Percentiles rank a stretch among this genome's conserved stretches.
These are phyloP conservation scores for Sebastes kiyomatsui DNA, from an alignment of 2,797 vertebrate genomes.

Conservation along the genomic window DNA sequence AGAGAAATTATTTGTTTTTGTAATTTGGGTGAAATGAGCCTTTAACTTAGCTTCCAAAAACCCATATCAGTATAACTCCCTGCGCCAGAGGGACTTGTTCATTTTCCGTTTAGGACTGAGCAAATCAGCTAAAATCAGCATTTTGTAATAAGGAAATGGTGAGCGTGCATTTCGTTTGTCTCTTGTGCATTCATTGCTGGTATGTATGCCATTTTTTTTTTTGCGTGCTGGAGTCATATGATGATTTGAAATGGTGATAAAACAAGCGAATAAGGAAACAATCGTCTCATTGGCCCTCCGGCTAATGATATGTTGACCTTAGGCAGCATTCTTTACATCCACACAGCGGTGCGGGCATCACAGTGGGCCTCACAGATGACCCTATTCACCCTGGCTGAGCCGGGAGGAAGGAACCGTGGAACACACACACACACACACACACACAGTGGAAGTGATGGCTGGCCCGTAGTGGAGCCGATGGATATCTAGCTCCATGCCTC, in stretches of 20 bases:
- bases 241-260: slow-evolving; percentile 65
- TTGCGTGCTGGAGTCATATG: slow-evolving; percentile 57
- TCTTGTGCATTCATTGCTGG: slow-evolving; percentile 62
- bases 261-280: slow-evolving; percentile 54
- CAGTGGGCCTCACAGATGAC: slow-evolving; percentile 54
- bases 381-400: slow-evolving; percentile 42
- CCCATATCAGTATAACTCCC: neutral
- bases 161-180: slow-evolving; percentile 38
- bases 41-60: neutral
- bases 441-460: neutral
- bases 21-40: neutral
- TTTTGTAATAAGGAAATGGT: neutral
- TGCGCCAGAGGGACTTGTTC: neutral
- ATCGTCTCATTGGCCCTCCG: slow-evolving; percentile 65
- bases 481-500: slow-evolving; percentile 68
- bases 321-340: slow-evolving; percentile 62
- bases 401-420: slow-evolving; percentile 41
- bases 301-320: slow-evolving; percentile 60
- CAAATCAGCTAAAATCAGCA: slow-evolving; percentile 13
- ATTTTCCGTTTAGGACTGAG: neutral
- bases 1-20: neutral
- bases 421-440: slow-evolving; percentile 2
- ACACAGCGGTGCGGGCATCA: slow-evolving; percentile 47
- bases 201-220: slow-evolving; percentile 24
- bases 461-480: slow-evolving; percentile 59